Percentiles rank a stretch among this genome's conserved stretches.
Evolutionary conservation across 2,797 vertebrate species (phyloP).

Genomic region (Eulemur albifrons): DNA sequence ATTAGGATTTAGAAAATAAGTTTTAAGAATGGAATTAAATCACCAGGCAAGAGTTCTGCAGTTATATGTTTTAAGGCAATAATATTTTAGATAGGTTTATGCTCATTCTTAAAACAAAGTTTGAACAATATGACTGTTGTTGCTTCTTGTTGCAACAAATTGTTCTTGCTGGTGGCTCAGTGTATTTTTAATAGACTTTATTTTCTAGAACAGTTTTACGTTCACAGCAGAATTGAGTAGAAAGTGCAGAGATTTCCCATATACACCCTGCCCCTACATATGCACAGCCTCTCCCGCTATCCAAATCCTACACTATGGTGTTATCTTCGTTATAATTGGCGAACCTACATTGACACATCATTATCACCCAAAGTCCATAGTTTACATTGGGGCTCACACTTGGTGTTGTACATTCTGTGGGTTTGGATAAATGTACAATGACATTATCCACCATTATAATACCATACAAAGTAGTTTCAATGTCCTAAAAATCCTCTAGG

Average conservation of each 20-base stretch:
- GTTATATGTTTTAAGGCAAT: background rate
- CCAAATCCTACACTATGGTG: background rate
- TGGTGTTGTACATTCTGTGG: background rate
- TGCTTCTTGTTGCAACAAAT: background rate
- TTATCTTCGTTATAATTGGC: background rate
- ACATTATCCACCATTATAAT: background rate
- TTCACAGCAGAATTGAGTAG: background rate
- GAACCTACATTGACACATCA: background rate
- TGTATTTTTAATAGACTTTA: background rate
- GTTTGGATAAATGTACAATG: background rate
- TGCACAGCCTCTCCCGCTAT: background rate
- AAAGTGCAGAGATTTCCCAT: background rate
- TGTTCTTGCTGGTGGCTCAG: background rate
- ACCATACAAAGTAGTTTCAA: background rate
- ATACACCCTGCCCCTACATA: no score
- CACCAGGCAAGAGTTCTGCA: background rate
- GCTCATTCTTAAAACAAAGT: background rate
- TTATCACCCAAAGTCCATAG: background rate
- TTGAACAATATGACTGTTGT: background rate
- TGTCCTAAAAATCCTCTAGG: background rate
- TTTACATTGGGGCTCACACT: background rate
- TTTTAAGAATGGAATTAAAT: background rate
- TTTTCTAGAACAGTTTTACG: background rate
- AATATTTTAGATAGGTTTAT: background rate
- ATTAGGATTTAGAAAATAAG: background rate